Base-by-base conservation (phyloP, 2,797 vertebrate species). In the Sebastes matsubarae region DNA sequence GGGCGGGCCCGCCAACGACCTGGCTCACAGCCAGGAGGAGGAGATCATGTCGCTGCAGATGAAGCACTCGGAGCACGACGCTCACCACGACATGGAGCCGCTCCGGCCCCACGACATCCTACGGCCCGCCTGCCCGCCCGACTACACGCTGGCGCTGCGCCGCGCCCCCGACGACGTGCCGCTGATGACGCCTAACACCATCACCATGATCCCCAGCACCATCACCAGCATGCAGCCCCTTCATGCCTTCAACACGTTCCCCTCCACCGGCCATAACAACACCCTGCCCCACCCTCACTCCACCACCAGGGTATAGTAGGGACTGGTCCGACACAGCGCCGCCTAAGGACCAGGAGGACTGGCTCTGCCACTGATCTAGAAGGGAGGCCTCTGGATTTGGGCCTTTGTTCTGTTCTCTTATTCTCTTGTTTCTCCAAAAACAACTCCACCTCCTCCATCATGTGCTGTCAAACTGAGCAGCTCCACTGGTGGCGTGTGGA, bases 11-110 rank as follows among this genome's bases (percentile, higher is more conserved):
- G 95, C 96, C 89, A 98, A 98, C 0, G 97, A 99, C 92, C 92
- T 99, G 68, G 96, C 97, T 1, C 97, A 97, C 86, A 96, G 96
- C 77, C 95, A 96, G 70, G 97, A 98, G 84, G 97, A 99, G 86
- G 97, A 99, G 95, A 96, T 98, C 88, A 97, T 98, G 95, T 98
- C 97, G 0, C 87, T 99, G 79, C 97, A 99, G 95, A 96, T 98
- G 93, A 99, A 99, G 90, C 96, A 97, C 83, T 95, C 96, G 0
- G 97, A 96, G 61, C 96, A 96, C 30, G 97, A 96, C 8, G 88
- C 95, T n/a, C 96, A 97, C 88, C 96, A 96, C 6, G 97, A 97
- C 83, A 93, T 97, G 93, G 97, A 97, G 91, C 96, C 96, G 0
- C 94, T 97, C 4, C 93, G 97, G 42, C 96, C 96, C 1, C 96